These are phyloP conservation scores for Nasonia longicornis DNA, from an alignment of 1,140 invertebrate genomes.

Conservation along the genomic window DNA sequence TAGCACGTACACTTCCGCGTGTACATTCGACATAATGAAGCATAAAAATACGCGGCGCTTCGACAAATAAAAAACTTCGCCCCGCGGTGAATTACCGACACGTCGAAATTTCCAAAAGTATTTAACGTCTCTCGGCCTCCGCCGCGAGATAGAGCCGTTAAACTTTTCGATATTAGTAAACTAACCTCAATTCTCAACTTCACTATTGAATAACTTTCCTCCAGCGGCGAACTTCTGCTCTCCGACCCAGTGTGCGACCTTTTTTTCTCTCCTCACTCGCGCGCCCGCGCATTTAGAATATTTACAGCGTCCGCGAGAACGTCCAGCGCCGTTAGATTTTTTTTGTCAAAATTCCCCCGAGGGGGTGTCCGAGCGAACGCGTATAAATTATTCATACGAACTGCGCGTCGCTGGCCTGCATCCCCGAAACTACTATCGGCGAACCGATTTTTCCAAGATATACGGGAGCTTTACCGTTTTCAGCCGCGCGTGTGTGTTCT, in stretches of 20 bases:
- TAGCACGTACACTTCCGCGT: neutral
- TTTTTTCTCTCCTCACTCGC: neutral
- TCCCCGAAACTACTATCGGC: constrained; percentile 10
- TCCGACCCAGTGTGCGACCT: neutral
- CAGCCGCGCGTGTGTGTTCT: neutral
- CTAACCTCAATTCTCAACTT: constrained; percentile 17
- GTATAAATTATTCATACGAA: constrained; percentile 17
- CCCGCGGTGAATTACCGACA: neutral
- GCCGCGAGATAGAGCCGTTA: neutral
- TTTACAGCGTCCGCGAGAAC: neutral
- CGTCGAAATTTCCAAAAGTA: neutral
- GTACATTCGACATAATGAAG: neutral
- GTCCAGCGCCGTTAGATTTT: neutral
- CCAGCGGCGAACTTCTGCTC: neutral
- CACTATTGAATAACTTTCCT: constrained; percentile 12
- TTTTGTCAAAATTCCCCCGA: neutral
- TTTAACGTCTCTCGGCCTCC: neutral
- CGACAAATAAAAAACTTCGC: neutral
- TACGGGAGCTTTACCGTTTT: neutral
- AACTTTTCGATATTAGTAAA: constrained; percentile 20
- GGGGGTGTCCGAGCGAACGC: neutral
- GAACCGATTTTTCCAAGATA: constrained; percentile 16
- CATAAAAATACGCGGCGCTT: neutral
- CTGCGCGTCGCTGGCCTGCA: neutral
- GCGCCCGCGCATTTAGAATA: neutral